Percentiles rank a stretch among this genome's conserved stretches.
Conservation (phyloP, 2,888 invertebrate genomes). For the Rhopalosiphum nymphaeae region DNA sequence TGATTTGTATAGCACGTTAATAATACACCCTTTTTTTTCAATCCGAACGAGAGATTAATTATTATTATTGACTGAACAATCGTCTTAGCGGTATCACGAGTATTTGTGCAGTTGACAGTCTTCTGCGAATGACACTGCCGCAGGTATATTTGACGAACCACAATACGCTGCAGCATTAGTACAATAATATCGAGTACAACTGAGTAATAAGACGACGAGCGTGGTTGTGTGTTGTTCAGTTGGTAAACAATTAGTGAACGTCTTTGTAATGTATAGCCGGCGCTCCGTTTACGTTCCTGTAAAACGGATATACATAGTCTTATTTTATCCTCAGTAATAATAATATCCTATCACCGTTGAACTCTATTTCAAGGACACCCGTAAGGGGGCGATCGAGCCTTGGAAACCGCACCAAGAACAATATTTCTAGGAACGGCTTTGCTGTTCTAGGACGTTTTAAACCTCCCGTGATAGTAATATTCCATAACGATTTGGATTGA, state of each 20-base stretch:
- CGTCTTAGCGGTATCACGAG: not conserved
- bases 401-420: too few species aligned
- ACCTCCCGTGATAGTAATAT: not conserved
- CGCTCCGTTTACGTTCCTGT: not conserved
- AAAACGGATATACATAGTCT: not conserved
- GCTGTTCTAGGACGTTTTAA: not conserved
- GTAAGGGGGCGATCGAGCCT: too few species aligned
- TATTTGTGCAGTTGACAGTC: not conserved
- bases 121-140: not conserved
- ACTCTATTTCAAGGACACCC: not conserved
- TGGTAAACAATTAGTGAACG: not conserved
- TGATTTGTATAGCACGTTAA: not conserved
- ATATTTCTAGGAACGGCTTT: too few species aligned
- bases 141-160: constrained; percentile 1
- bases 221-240: not conserved
- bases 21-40: not conserved
- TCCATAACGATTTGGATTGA: too few species aligned
- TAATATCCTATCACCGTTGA: not conserved
- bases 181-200: not conserved
- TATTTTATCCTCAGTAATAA: not conserved
- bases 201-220: not conserved
- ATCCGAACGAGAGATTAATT: not conserved
- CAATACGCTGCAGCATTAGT: not conserved
- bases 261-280: not conserved
- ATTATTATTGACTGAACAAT: not conserved